Conservation (phyloP, 2,888 invertebrate genomes). For the Autographa gamma region DNA sequence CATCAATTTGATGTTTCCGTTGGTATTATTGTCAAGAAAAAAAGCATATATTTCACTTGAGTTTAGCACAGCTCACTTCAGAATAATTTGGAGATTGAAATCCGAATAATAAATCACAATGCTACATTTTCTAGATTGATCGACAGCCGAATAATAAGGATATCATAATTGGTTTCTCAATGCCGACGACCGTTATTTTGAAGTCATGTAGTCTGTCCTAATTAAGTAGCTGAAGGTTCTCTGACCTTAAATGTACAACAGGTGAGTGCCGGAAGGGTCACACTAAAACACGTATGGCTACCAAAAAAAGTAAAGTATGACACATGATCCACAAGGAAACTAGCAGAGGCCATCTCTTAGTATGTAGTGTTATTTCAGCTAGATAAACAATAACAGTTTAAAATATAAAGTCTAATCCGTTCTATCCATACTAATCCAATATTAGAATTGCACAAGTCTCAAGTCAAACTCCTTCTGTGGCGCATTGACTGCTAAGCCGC, state of each 20-base stretch:
- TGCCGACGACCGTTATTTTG: conserved; percentile 36
- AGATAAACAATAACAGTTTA: not conserved
- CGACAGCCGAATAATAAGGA: not conserved
- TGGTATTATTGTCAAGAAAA: too few relatives aligned
- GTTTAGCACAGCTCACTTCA: too few relatives aligned
- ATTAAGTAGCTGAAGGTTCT: conserved; percentile 55
- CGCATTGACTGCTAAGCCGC: too few relatives aligned
- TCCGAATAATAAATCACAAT: too few relatives aligned
- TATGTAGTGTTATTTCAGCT: not conserved
- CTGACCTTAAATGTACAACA: conserved; percentile 62
- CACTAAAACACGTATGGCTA: conserved; percentile 52
- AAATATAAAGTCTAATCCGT: too few relatives aligned
- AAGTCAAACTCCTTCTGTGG: too few relatives aligned
- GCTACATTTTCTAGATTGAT: not conserved
- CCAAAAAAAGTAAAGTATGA: conserved; percentile 46
- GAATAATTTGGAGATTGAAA: too few relatives aligned
- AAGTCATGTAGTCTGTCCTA: conserved; percentile 46
- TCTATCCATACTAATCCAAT: too few relatives aligned
- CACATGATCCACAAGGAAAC: conserved; percentile 17
- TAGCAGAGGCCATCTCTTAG: not conserved
- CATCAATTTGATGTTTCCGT: too few relatives aligned
- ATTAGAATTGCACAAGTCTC: too few relatives aligned
- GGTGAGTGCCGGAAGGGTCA: conserved; percentile 55
- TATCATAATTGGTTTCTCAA: not conserved
- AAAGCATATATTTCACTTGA: too few relatives aligned